Conservation (phyloP, 2,888 invertebrate species). For the Boloria selene region DNA sequence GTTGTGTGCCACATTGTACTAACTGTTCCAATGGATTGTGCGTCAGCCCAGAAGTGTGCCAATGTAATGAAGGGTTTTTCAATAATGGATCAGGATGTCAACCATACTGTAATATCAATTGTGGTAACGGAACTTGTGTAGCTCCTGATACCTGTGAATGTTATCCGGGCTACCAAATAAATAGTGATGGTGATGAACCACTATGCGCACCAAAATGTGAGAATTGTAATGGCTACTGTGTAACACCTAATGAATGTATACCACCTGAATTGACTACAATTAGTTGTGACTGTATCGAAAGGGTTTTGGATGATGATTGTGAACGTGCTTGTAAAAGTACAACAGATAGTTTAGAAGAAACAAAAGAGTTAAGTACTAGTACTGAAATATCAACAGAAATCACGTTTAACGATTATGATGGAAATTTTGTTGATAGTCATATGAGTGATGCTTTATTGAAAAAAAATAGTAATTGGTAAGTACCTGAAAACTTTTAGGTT, state of each 20-base stretch:
- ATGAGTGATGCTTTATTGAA: slow-evolving; percentile 45
- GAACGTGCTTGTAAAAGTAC: slow-evolving; percentile 45
- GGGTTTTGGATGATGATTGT: slow-evolving; percentile 34
- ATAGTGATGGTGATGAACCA: background rate
- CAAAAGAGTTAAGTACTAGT: background rate
- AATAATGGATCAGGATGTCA: slow-evolving; percentile 45
- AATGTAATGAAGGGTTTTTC: slow-evolving; percentile 65
- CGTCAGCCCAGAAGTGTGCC: slow-evolving; percentile 53
- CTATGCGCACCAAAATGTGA: background rate
- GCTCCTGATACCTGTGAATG: slow-evolving; percentile 46
- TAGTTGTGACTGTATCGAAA: slow-evolving; percentile 42
- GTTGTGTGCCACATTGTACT: slow-evolving; percentile 41
- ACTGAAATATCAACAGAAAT: background rate
- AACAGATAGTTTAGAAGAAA: background rate
- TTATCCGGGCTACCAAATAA: slow-evolving; percentile 4
- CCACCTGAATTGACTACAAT: background rate
- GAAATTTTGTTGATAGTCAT: background rate
- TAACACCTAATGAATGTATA: slow-evolving; percentile 1
- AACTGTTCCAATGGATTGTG: slow-evolving; percentile 32
- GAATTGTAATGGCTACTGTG: background rate
- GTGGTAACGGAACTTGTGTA: slow-evolving; percentile 47
- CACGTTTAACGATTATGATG: background rate
- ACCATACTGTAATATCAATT: slow-evolving; percentile 49
- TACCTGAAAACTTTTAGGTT: background rate
- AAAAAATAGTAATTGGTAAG: slow-evolving; percentile 20